phyloP scores from a whole-genome alignment of 2,797 vertebrate genomes.

The Phyllotis vaccarum region DNA sequence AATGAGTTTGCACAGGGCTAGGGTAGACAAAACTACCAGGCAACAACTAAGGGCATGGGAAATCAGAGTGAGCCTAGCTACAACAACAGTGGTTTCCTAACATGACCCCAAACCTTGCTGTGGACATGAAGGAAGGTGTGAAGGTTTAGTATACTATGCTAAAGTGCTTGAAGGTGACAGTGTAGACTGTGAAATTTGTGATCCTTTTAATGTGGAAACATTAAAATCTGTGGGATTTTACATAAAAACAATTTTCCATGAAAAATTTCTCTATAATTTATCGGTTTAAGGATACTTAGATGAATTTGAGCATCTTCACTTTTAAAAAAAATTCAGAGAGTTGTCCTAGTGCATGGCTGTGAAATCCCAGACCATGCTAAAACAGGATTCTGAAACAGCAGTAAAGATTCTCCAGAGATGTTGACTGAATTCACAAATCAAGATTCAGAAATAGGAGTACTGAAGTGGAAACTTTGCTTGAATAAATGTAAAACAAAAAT shows the following conservation, averaged over 20 bases:
- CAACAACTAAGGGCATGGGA: not conserved
- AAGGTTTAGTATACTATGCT: not conserved
- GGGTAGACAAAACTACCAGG: not conserved
- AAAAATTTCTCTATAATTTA: not conserved
- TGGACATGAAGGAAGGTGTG: not conserved
- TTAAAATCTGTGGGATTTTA: conserved; percentile 10
- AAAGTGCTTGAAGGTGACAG: not conserved
- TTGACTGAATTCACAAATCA: not conserved
- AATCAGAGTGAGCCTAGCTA: not conserved
- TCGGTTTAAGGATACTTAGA: conserved; percentile 29
- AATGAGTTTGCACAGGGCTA: not conserved
- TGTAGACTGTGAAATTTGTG: not conserved
- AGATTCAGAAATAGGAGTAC: conserved; percentile 13
- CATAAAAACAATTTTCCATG: not conserved
- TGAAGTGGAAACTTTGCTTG: conserved; percentile 14
- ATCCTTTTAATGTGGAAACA: not conserved
- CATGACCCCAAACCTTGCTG: not conserved
- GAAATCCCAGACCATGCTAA: not conserved
- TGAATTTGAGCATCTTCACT: not conserved
- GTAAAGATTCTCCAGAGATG: not conserved
- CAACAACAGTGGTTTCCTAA: not conserved
- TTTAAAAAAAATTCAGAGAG: not conserved
- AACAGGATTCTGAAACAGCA: conserved; percentile 7
- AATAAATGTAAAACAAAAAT: conserved; percentile 55
- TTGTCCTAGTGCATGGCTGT: not conserved